phyloP scores from a whole-genome alignment of 92 coral and sea anemone genomes.

The Bergia puertoricense region DNA sequence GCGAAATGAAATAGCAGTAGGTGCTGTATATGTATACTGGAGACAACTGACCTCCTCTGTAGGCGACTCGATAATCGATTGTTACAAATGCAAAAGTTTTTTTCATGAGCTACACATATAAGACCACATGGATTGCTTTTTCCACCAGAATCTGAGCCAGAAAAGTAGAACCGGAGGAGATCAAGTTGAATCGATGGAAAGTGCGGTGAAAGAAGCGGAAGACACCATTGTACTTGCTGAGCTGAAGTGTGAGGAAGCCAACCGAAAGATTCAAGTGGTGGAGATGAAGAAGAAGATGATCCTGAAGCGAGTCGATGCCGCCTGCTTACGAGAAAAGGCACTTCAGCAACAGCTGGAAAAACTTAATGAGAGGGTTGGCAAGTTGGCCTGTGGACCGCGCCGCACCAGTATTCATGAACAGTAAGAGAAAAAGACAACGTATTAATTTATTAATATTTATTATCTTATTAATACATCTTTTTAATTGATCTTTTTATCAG shows the following conservation, averaged over 20 bases:
- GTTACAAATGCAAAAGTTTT: no score
- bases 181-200: slow-evolving; percentile 7
- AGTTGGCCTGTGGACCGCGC: slow-evolving; percentile 22
- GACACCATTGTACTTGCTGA: background rate
- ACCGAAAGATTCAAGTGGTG: slow-evolving; percentile 21
- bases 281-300: slow-evolving; percentile 21
- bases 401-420: slow-evolving; percentile 31
- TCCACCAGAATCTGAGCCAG: background rate
- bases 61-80: no score
- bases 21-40: no score
- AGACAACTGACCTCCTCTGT: no score
- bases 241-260: slow-evolving; percentile 29
- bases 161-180: background rate
- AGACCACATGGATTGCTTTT: background rate
- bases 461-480: no score
- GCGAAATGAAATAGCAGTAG: no score
- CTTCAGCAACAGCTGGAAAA: slow-evolving; percentile 19
- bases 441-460: no score
- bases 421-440: background rate
- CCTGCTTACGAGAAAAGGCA: slow-evolving; percentile 6
- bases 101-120: no score
- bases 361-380: slow-evolving; percentile 3
- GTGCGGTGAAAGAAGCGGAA: slow-evolving; percentile 2
- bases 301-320: slow-evolving; percentile 6
- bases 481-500: no score